Conservation (phyloP, 2,888 invertebrate species). For the Bellardia pandia region DNA sequence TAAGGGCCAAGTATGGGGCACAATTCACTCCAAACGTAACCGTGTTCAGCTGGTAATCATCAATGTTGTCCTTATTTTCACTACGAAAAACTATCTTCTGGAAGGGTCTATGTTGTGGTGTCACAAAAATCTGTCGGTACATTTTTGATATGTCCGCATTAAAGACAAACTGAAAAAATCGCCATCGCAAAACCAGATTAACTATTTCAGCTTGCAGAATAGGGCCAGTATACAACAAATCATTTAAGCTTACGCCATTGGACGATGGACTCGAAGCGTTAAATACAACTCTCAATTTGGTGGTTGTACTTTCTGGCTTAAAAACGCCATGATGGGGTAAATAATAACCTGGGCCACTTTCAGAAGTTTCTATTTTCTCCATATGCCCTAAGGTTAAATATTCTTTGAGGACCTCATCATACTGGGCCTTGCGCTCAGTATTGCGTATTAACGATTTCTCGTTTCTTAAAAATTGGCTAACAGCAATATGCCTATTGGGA, state of each 20-base stretch:
- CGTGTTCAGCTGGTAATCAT: not conserved
- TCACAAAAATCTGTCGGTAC: not conserved
- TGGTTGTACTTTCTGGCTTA: slow-evolving; percentile 62
- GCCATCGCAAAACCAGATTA: slow-evolving; percentile 54
- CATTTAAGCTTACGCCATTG: slow-evolving; percentile 58
- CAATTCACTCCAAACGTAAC: not conserved
- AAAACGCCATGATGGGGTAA: slow-evolving; percentile 67
- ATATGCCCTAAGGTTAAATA: slow-evolving; percentile 83
- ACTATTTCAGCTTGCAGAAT: slow-evolving; percentile 55
- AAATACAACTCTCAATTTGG: slow-evolving; percentile 48
- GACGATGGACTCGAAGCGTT: slow-evolving; percentile 55
- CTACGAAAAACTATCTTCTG: not conserved
- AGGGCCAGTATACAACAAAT: slow-evolving; percentile 68
- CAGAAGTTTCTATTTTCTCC: slow-evolving; percentile 29
- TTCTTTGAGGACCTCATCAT: slow-evolving; percentile 67
- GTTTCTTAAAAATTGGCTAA: slow-evolving; percentile 1
- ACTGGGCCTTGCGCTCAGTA: slow-evolving; percentile 56
- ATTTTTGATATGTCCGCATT: slow-evolving; percentile 70
- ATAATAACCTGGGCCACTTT: too few relatives aligned
- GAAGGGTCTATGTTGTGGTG: not conserved
- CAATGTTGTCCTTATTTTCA: too few relatives aligned
- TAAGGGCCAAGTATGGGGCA: not conserved
- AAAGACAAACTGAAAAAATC: slow-evolving; percentile 54
- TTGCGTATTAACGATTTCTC: not conserved
- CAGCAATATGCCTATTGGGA: too few relatives aligned